A percentile compares a stretch with the other conserved stretches of the same genome.
Evolutionary conservation across 2,113 vertebrate genomes (phyloP).

Genomic region (Mastomys coucha): DNA sequence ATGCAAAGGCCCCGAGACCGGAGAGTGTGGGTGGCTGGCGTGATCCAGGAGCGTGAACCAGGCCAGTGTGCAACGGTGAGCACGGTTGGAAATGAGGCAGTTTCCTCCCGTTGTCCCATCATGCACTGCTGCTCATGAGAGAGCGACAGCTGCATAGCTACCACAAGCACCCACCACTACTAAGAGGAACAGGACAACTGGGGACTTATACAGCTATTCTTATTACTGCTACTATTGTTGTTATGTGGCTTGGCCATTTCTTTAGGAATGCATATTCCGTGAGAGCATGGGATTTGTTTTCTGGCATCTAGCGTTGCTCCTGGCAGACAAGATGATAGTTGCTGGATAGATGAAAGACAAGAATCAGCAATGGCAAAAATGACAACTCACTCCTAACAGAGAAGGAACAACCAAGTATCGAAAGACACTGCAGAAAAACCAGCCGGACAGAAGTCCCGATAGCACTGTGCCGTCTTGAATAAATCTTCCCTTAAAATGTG

Average conservation of each 20-base stretch:
- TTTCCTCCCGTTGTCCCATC: not conserved
- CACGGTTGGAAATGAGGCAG: not conserved
- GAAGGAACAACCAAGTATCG: not conserved
- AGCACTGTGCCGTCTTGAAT: not conserved
- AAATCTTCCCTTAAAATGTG: not conserved
- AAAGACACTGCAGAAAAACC: constrained; percentile 15
- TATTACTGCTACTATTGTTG: not conserved
- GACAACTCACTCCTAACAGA: not conserved
- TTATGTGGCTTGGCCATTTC: not conserved
- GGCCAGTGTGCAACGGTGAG: too few species aligned
- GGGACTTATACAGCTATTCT: not conserved
- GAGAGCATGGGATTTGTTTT: not conserved
- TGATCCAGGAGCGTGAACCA: not conserved
- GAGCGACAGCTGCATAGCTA: not conserved
- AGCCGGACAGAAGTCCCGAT: not conserved
- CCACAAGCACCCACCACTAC: too few species aligned
- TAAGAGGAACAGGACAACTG: not conserved
- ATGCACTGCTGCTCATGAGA: not conserved
- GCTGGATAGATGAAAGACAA: not conserved
- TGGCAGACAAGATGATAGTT: not conserved
- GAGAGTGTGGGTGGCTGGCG: not conserved
- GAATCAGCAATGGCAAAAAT: not conserved
- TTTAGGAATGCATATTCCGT: not conserved
- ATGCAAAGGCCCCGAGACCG: not conserved
- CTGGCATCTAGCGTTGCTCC: not conserved